These are phyloP conservation scores for Hanleya hanleyi DNA, from an alignment of 2,888 invertebrate species.

Conservation along the genomic window DNA sequence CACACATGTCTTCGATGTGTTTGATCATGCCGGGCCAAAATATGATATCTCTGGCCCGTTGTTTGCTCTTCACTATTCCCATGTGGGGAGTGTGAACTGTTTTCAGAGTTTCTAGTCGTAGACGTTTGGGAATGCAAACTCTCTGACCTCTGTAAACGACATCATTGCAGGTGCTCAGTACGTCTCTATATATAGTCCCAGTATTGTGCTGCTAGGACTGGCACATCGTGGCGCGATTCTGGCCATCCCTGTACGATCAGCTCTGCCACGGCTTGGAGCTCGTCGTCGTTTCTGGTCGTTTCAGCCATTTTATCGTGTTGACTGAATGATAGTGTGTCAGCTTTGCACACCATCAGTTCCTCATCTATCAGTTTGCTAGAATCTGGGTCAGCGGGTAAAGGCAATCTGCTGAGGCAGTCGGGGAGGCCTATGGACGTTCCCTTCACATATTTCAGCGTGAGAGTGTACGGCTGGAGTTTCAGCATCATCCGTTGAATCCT, in stretches of 20 bases:
- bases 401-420: no score
- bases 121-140: conserved; percentile 13
- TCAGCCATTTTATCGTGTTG: conserved; percentile 12
- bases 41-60: conserved; percentile 16
- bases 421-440: no score
- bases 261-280: neutral
- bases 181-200: conserved; percentile 12
- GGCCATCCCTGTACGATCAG: conserved; percentile 11
- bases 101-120: conserved; percentile 16
- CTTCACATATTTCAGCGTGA: conserved; percentile 18
- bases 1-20: conserved; percentile 19
- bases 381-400: no score
- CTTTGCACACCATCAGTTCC: no score
- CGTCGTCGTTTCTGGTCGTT: neutral
- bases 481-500: conserved; percentile 18
- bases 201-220: neutral
- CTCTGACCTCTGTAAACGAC: conserved; percentile 19
- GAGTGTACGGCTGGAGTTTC: conserved; percentile 17
- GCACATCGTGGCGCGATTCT: conserved; percentile 1
- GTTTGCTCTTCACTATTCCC: conserved; percentile 15
- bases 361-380: no score
- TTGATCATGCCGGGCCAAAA: conserved; percentile 8
- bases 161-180: neutral
- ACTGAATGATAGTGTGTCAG: no score
- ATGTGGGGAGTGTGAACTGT: conserved; percentile 15